Evolutionary conservation across 2,113 vertebrate species (phyloP).

Genomic region (Sus scrofa): T2T-Sscrofa CM000819.6:17952501-17953000

Average conservation of each 20-base stretch:
- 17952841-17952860: neutral
- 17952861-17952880: neutral
- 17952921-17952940: neutral
- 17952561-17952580: neutral
- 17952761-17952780: neutral
- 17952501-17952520: constrained; percentile 14
- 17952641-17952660: neutral
- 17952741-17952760: neutral
- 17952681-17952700: neutral
- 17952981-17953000: neutral
- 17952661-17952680: neutral
- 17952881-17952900: neutral
- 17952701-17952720: neutral
- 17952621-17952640: neutral
- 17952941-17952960: neutral
- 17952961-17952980: neutral
- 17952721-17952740: neutral
- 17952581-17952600: neutral
- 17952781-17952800: neutral
- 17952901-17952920: neutral
- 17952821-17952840: neutral
- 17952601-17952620: neutral
- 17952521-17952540: neutral
- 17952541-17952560: neutral
- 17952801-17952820: neutral